Evolutionary conservation across 2,888 invertebrate genomes (phyloP).

Genomic region (Phortica okadai): DNA sequence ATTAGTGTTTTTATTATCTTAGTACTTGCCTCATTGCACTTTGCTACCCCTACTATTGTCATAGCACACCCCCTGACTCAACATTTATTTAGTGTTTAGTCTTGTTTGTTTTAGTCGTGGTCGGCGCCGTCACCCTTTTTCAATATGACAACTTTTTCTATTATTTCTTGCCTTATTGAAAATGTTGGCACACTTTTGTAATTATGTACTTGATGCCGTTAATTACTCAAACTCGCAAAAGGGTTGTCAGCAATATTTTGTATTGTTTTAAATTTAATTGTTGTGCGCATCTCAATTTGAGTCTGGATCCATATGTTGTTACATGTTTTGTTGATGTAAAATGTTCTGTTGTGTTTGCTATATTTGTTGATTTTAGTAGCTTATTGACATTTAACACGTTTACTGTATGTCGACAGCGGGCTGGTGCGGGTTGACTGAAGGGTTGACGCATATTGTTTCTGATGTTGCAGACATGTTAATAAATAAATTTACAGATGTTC

Average conservation of each 20-base stretch:
- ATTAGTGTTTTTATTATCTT: constrained; percentile 33
- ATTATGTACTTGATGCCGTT: constrained; percentile 57
- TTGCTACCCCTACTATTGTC: constrained; percentile 29
- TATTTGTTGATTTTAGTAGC: constrained; percentile 64
- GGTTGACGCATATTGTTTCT: neutral
- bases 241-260: constrained; percentile 36
- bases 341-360: constrained; percentile 29
- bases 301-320: constrained; percentile 43
- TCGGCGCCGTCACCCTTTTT: constrained; percentile 35
- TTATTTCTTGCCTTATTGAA: neutral
- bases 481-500: constrained; percentile 58
- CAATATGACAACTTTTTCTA: constrained; percentile 3
- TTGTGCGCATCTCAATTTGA: neutral
- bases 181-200: constrained; percentile 50
- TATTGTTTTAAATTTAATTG: constrained; percentile 56
- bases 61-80: constrained; percentile 37
- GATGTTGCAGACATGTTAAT: constrained; percentile 45
- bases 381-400: constrained; percentile 69
- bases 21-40: constrained; percentile 46
- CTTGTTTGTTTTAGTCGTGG: constrained; percentile 63
- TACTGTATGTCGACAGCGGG: constrained; percentile 24
- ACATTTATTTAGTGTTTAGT: constrained; percentile 63
- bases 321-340: constrained; percentile 32
- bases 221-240: constrained; percentile 47
- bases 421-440: neutral